Percentiles rank a stretch among this genome's conserved stretches.
Evolutionary conservation across 2,113 vertebrate species (phyloP).

Genomic region (Caranx melampygus): DNA sequence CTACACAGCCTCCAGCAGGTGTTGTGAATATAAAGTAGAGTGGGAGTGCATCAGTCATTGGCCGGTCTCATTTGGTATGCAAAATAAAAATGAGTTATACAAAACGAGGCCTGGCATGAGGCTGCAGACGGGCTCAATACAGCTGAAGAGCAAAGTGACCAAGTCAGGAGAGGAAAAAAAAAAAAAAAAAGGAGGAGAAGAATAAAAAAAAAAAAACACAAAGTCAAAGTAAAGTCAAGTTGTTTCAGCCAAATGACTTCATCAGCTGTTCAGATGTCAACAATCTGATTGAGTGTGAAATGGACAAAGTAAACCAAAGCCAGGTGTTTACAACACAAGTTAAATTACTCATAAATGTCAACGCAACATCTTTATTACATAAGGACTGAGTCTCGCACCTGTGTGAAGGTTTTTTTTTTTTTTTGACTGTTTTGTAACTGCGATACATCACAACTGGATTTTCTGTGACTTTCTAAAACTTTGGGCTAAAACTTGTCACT

Average conservation of each 20-base stretch:
- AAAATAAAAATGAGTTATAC: slow-evolving; percentile 62
- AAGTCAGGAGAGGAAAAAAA: slow-evolving; percentile 6
- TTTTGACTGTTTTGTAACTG: neutral
- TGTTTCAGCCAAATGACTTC: neutral
- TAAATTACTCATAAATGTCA: neutral
- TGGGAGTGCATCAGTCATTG: slow-evolving; percentile 53
- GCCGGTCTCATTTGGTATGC: slow-evolving; percentile 59
- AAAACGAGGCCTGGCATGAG: slow-evolving; percentile 48
- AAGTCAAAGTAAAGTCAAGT: slow-evolving; percentile 9
- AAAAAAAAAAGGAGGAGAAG: neutral
- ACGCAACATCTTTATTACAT: neutral
- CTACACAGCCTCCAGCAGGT: slow-evolving; percentile 54
- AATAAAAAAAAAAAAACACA: neutral
- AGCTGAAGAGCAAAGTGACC: slow-evolving; percentile 43
- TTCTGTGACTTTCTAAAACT: neutral
- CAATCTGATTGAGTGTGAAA: neutral
- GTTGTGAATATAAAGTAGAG: slow-evolving; percentile 65
- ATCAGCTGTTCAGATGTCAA: slow-evolving; percentile 1
- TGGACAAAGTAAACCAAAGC: neutral
- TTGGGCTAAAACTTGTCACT: neutral
- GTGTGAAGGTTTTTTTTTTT: neutral
- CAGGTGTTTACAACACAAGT: neutral
- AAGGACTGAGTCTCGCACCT: neutral
- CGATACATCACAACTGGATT: neutral
- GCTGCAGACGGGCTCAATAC: slow-evolving; percentile 21